phyloP scores from a whole-genome alignment of 2,113 vertebrate species.

The Hydrolagus affinis region DNA sequence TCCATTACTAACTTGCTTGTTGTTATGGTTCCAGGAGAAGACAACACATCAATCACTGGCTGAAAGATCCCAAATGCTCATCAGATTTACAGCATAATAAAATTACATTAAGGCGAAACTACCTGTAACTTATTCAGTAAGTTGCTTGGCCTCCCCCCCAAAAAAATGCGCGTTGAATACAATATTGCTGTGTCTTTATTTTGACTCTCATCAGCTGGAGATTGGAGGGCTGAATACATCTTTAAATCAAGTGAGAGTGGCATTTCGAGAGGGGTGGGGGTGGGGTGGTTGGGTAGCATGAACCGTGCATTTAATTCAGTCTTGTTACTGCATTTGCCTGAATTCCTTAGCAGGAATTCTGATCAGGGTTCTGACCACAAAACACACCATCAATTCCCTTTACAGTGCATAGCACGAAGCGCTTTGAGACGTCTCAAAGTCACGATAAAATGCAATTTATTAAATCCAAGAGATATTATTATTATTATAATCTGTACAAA shows the following conservation, averaged over 20 bases:
- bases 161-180: constrained; percentile 26
- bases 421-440: no score
- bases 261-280: no score
- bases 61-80: constrained; percentile 45
- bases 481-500: background rate
- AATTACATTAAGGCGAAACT: constrained; percentile 36
- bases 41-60: constrained; percentile 41
- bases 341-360: background rate
- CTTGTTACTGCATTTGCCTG: background rate
- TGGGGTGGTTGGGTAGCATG: background rate
- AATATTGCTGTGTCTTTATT: background rate
- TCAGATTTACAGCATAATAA: constrained; percentile 46
- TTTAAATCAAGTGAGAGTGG: constrained; percentile 5
- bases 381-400: no score
- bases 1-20: constrained; percentile 36
- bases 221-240: constrained; percentile 14
- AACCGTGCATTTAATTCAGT: background rate
- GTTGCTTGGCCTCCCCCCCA: constrained; percentile 7
- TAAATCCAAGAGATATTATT: no score
- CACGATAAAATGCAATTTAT: no score
- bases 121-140: constrained; percentile 32
- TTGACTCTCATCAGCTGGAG: background rate
- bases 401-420: no score
- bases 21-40: constrained; percentile 36
- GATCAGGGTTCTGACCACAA: background rate